Evolutionary conservation across 2,888 invertebrate species (phyloP), one percentile per base, ranked within the genome.

Genomic region (Habrosyne pyritoides): DNA sequence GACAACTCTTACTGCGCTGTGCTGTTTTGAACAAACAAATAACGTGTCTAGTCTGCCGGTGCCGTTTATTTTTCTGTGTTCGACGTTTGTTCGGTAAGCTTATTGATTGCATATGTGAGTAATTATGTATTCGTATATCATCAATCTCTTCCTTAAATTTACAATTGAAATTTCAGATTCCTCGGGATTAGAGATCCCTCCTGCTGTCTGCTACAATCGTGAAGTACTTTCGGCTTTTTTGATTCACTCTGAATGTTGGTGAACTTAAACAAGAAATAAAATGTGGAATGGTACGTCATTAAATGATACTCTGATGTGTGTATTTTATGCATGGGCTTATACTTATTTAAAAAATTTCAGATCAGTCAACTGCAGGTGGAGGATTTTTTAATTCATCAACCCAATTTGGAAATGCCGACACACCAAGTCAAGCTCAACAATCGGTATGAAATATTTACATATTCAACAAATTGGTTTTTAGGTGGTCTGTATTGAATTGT

Each of bases 301-400:
- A 28, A 18, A 12, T 30, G 47, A 4, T 36, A 6, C 1, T 36
- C 36, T 7, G 36, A 7, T 33, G 7, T 7, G 7, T 10, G 18
- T 22, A 5, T 7, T 48, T 14, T 12, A 24, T 10, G 5, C 21
- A 12, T 47, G 0, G 18, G 2, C 10, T 5, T 47, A 10, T 47
- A 47, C 1, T 47, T 21, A 8, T 6, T 10, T 21, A 46, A 24
- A 7, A 47, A 48, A 57, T 79, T 81, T 59, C 70, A 93, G 93
- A 93, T 82, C 91, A 92, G 66, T 91, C 91, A 42, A 80, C 84
- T 50, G 81, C 86, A 26, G 91, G 93, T 47, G 93, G 92, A 48
- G 93, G 93, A 52, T 93, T 92, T 77, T 87, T 88, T 56, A 93
- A 91, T 58, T 86, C 92, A 2, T 84, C 91, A 21, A 84, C 81